Evolutionary conservation across 1,140 invertebrate species (phyloP).

Genomic region (Bacillus rossius): DNA sequence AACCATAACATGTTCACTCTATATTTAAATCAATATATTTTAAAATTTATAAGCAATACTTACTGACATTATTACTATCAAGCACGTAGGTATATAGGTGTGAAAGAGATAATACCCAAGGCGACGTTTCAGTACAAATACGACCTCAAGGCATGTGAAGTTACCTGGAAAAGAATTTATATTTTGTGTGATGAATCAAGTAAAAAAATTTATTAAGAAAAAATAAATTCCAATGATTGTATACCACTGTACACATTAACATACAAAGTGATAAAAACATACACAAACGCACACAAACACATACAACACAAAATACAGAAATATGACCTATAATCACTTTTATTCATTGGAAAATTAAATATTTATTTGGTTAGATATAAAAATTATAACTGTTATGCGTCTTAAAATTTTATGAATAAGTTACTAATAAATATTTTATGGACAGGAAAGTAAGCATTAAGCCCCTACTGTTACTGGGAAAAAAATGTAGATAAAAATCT

Average conservation of each 20-base stretch:
- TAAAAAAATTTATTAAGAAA: too few species aligned
- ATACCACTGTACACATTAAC: not conserved
- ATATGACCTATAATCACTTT: not conserved
- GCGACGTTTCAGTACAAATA: constrained; percentile 77
- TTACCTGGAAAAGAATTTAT: constrained; percentile 55
- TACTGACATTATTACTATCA: constrained; percentile 86
- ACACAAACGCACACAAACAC: not conserved
- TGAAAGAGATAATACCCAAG: constrained; percentile 85
- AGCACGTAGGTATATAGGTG: constrained; percentile 80
- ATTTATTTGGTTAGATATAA: too few species aligned
- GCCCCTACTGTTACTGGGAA: too few species aligned
- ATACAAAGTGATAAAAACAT: not conserved
- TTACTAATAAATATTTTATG: too few species aligned
- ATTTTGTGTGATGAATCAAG: too few species aligned
- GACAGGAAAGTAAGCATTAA: too few species aligned
- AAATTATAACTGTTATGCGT: too few species aligned
- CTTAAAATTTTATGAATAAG: too few species aligned
- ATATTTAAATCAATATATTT: too few species aligned
- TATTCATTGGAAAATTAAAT: not conserved
- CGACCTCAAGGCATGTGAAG: constrained; percentile 82
- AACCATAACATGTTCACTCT: too few species aligned
- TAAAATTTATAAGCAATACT: constrained; percentile 34
- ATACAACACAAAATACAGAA: not conserved
- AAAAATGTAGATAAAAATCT: too few species aligned
- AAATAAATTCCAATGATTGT: not conserved